Evolutionary conservation across 2,797 vertebrate genomes (phyloP).

Genomic region (Pseudochirops cupreus): DNA sequence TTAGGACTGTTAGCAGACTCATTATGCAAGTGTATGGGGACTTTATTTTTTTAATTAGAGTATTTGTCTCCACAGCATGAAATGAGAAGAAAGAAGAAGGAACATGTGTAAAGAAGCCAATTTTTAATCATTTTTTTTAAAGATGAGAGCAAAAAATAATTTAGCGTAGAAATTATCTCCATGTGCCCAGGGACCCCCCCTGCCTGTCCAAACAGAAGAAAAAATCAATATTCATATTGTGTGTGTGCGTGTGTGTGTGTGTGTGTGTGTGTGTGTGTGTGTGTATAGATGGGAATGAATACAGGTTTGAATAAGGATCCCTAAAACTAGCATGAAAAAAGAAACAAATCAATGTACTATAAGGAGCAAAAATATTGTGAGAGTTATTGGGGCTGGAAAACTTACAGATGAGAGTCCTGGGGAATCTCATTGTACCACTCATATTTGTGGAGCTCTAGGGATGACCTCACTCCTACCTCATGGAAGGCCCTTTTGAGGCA

Average conservation of each 20-base stretch:
- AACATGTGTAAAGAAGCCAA: conserved; percentile 77
- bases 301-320: background rate
- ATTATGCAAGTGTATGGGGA: conserved; percentile 45
- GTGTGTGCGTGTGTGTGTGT: background rate
- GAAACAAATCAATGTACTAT: background rate
- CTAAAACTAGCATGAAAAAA: background rate
- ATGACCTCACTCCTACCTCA: background rate
- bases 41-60: conserved; percentile 62
- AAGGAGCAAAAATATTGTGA: conserved; percentile 40
- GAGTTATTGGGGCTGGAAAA: conserved; percentile 10
- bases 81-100: conserved; percentile 64
- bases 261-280: too few species aligned
- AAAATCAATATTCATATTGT: background rate
- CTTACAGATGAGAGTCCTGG: background rate
- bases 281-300: background rate
- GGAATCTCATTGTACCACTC: background rate
- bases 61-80: conserved; percentile 83
- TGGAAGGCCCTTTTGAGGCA: background rate
- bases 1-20: conserved; percentile 50
- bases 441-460: background rate
- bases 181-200: conserved; percentile 72
- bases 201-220: conserved; percentile 53
- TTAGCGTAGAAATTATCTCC: conserved; percentile 83
- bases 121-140: conserved; percentile 74
- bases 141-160: conserved; percentile 75